Evolutionary conservation across 2,888 invertebrate species (phyloP), one percentile per base, ranked within the genome.

Genomic region (Cheilosia scutellata): DNA sequence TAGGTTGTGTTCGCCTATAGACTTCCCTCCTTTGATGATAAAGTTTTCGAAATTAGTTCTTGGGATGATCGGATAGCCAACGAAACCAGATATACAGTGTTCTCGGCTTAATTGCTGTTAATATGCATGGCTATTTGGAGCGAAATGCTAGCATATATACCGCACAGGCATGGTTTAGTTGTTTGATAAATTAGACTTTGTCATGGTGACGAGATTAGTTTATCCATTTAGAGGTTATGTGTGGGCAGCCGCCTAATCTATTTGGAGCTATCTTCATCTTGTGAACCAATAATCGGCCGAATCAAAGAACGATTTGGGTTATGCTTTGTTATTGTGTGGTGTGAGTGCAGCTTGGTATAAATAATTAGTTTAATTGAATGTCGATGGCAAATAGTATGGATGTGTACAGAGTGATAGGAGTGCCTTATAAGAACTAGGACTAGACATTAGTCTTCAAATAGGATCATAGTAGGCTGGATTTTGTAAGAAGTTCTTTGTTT

Each of bases 101-200:
- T 27, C n/a, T 60, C 42, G 33, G 55, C 49, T 70, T 70, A 76
- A 76, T 82, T 76, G 62, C 57, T 58, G 68, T 75, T 80, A 75
- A 74, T 82, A 51, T 70, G 82, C 75, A 63, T 71, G 51, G 40
- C 31, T 58, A 76, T 65, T 82, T 57, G 63, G 33, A 47, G 29
- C 20, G 7, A 51, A 51, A 33, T 51, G 31, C 33, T 16, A 47
- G 33, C 47, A 55, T 25, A 57, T 47, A n/a, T 11, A 13, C 11
- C 49, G 9, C 9, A 4, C 25, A 65, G n/a, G 63, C 31, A 37
- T 40, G 27, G 47, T 11, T 33, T 27, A 11, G 60, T 60, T 49
- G 44, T 71, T 76, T 82, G 76, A 65, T 37, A 53, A 82, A 60
- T 76, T 60, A 70, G 62, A 58, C 76, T 65, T 58, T 75, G 80